phyloP scores from a whole-genome alignment of 2,888 invertebrate genomes.

The Sarcophaga carnaria region DNA sequence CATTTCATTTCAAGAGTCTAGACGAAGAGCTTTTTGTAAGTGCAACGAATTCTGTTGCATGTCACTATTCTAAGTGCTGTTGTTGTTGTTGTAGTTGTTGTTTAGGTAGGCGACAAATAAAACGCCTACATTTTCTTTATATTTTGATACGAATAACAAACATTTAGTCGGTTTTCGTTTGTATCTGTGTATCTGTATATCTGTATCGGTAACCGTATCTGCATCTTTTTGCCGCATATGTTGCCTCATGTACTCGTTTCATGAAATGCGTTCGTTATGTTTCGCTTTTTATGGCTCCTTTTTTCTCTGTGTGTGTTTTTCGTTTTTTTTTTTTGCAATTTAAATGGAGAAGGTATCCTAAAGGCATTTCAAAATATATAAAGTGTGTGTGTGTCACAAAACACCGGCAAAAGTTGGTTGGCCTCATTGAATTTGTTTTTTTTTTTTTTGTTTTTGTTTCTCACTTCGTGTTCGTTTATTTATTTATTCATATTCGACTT shows the following conservation, averaged over 20 bases:
- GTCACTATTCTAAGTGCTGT: slow-evolving; percentile 16
- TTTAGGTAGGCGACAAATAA: slow-evolving; percentile 63
- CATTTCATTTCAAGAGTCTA: slow-evolving; percentile 62
- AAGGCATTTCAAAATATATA: neutral
- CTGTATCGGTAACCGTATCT: slow-evolving; percentile 10
- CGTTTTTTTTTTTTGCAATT: neutral
- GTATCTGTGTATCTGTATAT: slow-evolving; percentile 13
- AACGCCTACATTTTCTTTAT: slow-evolving; percentile 63
- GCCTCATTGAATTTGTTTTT: slow-evolving; percentile 26
- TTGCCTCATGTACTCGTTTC: slow-evolving; percentile 40
- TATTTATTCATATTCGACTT: slow-evolving; percentile 49
- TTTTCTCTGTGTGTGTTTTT: neutral
- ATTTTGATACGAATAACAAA: slow-evolving; percentile 18
- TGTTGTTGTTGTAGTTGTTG: slow-evolving; percentile 33
- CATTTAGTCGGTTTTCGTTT: neutral
- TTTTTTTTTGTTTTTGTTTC: neutral
- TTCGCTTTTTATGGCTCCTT: slow-evolving; percentile 47
- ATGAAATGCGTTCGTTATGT: slow-evolving; percentile 50
- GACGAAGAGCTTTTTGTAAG: slow-evolving; percentile 50
- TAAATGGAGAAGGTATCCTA: slow-evolving; percentile 48
- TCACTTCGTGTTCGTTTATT: neutral
- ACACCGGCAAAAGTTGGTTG: slow-evolving; percentile 47
- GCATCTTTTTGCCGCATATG: slow-evolving; percentile 8
- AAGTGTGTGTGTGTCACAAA: slow-evolving; percentile 15
- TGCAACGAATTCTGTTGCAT: slow-evolving; percentile 64